These are phyloP conservation scores for Eurytoma californica DNA, from an alignment of 2,888 invertebrate genomes.

Conservation along the genomic window DNA sequence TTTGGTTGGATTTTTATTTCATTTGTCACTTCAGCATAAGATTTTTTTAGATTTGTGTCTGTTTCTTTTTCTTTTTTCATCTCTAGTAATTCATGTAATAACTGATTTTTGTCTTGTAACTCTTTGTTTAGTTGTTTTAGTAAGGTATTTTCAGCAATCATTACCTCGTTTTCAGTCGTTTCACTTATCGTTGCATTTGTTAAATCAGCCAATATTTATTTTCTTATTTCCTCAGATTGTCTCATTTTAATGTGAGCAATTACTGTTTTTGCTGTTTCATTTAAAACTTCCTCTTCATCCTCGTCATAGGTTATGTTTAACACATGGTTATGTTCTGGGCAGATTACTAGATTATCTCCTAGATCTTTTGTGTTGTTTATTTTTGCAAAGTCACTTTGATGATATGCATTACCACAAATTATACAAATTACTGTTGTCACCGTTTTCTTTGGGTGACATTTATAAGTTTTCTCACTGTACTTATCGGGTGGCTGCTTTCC, in stretches of 20 bases:
- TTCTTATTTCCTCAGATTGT: neutral
- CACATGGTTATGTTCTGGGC: conserved; percentile 1
- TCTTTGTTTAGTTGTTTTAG: conserved; percentile 10
- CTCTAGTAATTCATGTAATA: conserved; percentile 1
- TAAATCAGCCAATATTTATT: neutral
- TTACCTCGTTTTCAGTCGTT: neutral
- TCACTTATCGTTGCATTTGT: neutral
- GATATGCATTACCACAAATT: conserved; percentile 1
- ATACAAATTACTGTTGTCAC: neutral
- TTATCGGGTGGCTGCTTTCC: too few species aligned
- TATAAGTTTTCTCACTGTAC: neutral
- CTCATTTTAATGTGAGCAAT: conserved; percentile 13
- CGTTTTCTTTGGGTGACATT: neutral
- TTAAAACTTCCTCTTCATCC: neutral
- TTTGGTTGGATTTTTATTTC: neutral
- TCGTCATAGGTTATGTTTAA: conserved; percentile 18
- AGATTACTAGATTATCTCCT: neutral
- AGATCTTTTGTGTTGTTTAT: neutral
- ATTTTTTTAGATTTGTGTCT: too few species aligned
- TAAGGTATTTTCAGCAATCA: conserved; percentile 1
- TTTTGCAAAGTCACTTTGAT: conserved; percentile 6
- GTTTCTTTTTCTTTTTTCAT: neutral
- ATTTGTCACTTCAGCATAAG: neutral
- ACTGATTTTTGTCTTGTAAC: conserved; percentile 8
- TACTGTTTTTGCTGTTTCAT: neutral